phyloP scores from a whole-genome alignment of 2,113 vertebrate genomes.

The Sinocyclocheilus maitianheensis region DNA sequence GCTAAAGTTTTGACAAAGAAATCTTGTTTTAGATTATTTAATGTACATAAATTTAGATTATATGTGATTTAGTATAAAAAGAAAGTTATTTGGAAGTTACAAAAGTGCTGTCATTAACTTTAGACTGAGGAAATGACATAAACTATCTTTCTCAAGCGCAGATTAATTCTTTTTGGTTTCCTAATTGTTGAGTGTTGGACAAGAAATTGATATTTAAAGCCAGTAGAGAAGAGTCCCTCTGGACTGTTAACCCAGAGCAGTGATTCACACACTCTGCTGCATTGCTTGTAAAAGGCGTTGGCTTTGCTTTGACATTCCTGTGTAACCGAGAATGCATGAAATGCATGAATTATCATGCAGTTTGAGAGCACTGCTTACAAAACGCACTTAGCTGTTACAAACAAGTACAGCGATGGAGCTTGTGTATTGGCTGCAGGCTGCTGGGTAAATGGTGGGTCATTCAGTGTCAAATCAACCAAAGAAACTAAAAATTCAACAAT shows the following conservation, averaged over 20 bases:
- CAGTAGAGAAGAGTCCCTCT: neutral
- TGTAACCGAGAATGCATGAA: neutral
- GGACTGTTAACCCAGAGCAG: no score
- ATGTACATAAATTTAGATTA: no score
- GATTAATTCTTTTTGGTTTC: neutral
- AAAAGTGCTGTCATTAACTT: no score
- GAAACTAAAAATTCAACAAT: no score
- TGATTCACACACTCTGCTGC: neutral
- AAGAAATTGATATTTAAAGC: neutral
- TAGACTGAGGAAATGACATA: no score
- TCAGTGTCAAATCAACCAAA: no score
- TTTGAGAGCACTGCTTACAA: neutral
- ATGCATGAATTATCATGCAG: neutral
- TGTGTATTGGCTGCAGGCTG: neutral
- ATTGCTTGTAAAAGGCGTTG: conserved; percentile 24
- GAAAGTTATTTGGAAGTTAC: neutral
- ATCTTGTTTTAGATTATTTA: neutral
- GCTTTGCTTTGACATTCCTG: neutral
- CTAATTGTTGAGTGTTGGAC: neutral
- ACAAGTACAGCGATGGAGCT: neutral
- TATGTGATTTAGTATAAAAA: neutral
- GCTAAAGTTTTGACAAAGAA: neutral
- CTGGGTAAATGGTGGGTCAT: no score
- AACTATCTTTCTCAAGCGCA: no score
- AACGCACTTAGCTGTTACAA: neutral